These are phyloP conservation scores for Manis javanica DNA, from an alignment of 2,797 vertebrate species.

Conservation along the genomic window DNA sequence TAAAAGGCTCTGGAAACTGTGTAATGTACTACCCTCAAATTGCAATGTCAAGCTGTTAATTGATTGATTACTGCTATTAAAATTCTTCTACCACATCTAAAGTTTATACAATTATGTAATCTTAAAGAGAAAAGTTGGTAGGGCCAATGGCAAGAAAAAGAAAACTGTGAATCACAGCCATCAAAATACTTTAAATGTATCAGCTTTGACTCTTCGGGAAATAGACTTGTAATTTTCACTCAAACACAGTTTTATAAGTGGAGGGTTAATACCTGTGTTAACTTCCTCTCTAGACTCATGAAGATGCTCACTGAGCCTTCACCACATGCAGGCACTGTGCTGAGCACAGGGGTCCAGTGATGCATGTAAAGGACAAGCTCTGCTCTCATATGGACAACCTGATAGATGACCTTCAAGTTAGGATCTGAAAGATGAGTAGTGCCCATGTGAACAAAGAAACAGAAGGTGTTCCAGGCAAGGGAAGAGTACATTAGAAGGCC, in stretches of 20 bases:
- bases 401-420: background rate
- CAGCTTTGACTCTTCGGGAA: conserved; percentile 40
- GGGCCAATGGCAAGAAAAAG: conserved; percentile 7
- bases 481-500: background rate
- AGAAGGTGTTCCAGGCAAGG: background rate
- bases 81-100: background rate
- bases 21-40: background rate
- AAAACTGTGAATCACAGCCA: conserved; percentile 3
- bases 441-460: background rate
- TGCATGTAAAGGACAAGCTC: background rate
- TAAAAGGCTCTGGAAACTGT: background rate
- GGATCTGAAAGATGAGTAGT: background rate
- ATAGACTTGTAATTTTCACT: background rate
- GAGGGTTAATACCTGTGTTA: background rate
- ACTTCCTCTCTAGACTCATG: background rate
- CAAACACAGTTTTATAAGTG: background rate
- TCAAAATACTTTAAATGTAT: background rate
- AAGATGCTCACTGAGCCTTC: background rate
- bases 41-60: background rate
- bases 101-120: background rate
- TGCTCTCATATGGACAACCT: background rate
- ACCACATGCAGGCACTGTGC: background rate
- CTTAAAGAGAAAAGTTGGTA: background rate
- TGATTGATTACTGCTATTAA: conserved; percentile 40
- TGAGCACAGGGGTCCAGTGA: background rate